Conservation (phyloP, 2,797 vertebrate species). For the Acipenser oxyrinchus region DNA sequence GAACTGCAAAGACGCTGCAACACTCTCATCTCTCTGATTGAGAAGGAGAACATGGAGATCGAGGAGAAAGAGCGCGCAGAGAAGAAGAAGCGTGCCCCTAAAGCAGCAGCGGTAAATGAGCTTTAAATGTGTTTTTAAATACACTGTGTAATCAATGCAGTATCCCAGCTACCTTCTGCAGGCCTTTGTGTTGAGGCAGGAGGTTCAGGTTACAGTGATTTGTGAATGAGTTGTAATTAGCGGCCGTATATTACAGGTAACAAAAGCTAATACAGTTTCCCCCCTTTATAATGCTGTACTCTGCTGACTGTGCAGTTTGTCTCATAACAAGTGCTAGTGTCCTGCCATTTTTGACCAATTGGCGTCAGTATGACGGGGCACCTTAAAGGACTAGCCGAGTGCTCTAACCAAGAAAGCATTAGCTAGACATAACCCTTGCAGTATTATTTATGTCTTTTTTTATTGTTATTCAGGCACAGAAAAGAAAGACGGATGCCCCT, state of each 20-base stretch:
- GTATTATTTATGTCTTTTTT: no score
- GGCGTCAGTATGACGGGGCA: no score
- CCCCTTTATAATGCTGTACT: slow-evolving; percentile 9
- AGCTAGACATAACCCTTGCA: no score
- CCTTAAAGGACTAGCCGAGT: no score
- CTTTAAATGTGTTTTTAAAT: slow-evolving; percentile 28
- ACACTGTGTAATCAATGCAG: neutral
- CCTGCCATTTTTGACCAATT: no score
- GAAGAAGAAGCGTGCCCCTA: slow-evolving; percentile 74
- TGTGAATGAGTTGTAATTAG: slow-evolving; percentile 1
- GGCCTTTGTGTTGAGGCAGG: neutral
- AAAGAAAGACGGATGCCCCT: slow-evolving; percentile 69
- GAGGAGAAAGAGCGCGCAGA: slow-evolving; percentile 80
- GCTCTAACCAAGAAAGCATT: no score
- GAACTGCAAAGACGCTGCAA: slow-evolving; percentile 81
- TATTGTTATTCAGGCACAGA: slow-evolving; percentile 54
- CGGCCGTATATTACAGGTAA: slow-evolving; percentile 11
- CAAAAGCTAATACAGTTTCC: slow-evolving; percentile 12
- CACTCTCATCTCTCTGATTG: slow-evolving; percentile 79
- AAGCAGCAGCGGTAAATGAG: slow-evolving; percentile 63
- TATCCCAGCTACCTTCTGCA: no score
- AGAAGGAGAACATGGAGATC: slow-evolving; percentile 83
- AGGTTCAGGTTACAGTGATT: neutral
- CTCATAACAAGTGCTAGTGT: no score
- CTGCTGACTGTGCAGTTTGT: no score